phyloP scores from a whole-genome alignment of 2,797 vertebrate species.

The Lates japonicus region DNA sequence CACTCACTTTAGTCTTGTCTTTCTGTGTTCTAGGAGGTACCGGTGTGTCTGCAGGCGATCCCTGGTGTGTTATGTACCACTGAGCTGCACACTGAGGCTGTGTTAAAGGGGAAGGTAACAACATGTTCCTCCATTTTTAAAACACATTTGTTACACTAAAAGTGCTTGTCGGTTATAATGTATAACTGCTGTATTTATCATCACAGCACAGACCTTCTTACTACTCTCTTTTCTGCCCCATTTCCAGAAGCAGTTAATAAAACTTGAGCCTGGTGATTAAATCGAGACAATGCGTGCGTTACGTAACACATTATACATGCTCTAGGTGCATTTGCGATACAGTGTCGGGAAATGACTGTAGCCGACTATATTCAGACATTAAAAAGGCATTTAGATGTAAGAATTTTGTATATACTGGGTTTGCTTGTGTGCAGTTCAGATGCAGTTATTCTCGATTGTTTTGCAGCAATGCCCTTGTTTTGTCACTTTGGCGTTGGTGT shows the following conservation, averaged over 20 bases:
- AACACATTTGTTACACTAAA: not conserved
- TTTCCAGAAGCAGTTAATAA: constrained; percentile 12
- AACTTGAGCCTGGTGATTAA: not conserved
- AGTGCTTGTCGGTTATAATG: not conserved
- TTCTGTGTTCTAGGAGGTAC: constrained; percentile 75
- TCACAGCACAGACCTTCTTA: not conserved
- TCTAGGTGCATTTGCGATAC: not conserved
- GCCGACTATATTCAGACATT: not conserved
- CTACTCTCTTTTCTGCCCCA: not conserved
- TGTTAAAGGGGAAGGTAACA: constrained; percentile 90
- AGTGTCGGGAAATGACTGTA: not conserved
- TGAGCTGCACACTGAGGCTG: constrained; percentile 87
- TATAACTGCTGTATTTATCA: not conserved
- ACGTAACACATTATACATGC: not conserved
- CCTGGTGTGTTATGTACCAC: constrained; percentile 90
- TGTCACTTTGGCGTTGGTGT: constrained; percentile 36
- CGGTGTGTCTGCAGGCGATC: constrained; percentile 82
- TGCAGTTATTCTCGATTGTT: constrained; percentile 41
- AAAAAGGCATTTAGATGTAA: constrained; percentile 48
- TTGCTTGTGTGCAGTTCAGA: not conserved
- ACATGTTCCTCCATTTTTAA: not conserved
- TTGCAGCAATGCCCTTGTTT: constrained; percentile 57
- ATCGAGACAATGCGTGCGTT: not conserved
- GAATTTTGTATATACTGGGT: constrained; percentile 6
- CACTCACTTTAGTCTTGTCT: constrained; percentile 7